Percentiles rank a stretch among this genome's conserved stretches.
Conservation (phyloP, 2,797 vertebrate genomes). For the Dendrocincla tyrannina region DNA sequence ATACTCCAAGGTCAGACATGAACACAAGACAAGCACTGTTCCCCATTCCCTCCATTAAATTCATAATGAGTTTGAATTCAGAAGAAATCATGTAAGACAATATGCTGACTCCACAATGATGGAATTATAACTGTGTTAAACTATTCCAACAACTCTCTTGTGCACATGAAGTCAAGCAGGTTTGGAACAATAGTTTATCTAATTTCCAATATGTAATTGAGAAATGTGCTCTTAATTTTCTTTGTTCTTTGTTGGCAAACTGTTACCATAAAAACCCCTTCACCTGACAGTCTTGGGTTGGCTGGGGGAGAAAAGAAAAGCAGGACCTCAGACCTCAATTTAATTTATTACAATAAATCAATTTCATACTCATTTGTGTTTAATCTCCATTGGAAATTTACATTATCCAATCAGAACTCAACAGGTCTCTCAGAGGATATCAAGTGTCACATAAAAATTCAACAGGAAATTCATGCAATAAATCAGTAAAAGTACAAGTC, state of each 20-base stretch:
- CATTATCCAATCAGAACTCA: conserved; percentile 77
- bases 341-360: conserved; percentile 78
- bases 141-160: not conserved
- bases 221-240: conserved; percentile 53
- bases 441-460: conserved; percentile 79
- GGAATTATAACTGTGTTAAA: not conserved
- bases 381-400: conserved; percentile 79
- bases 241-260: conserved; percentile 61
- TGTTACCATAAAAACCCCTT: conserved; percentile 11
- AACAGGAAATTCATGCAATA: conserved; percentile 78
- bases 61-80: conserved; percentile 4
- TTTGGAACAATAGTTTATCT: conserved; percentile 36
- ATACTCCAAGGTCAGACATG: not conserved
- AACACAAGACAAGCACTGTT: not conserved
- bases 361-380: conserved; percentile 78
- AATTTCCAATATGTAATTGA: conserved; percentile 28
- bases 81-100: not conserved
- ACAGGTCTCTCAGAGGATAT: conserved; percentile 69
- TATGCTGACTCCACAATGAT: not conserved
- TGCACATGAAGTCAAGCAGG: not conserved
- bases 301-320: conserved; percentile 48
- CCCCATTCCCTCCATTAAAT: not conserved
- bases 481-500: conserved; percentile 69
- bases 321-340: conserved; percentile 72
- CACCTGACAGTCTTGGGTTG: conserved; percentile 29